Percentiles rank a stretch among this genome's conserved stretches.
Evolutionary conservation across 2,888 invertebrate genomes (phyloP).

Genomic region (Norana najaformis): DNA sequence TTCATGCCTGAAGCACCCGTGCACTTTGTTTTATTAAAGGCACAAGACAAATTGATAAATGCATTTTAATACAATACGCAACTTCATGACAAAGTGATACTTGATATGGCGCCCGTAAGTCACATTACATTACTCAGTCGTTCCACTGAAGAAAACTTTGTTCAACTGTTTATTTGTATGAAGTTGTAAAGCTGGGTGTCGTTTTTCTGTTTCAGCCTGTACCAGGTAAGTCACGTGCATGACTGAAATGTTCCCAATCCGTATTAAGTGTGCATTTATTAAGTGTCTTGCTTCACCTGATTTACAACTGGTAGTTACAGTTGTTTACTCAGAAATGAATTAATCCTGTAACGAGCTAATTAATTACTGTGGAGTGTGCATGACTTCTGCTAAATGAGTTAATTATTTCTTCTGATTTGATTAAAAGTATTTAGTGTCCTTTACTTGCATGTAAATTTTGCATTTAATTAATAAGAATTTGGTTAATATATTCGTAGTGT

Average conservation of each 20-base stretch:
- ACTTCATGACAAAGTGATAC: background rate
- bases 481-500: background rate
- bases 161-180: background rate
- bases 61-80: too few species aligned
- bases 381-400: background rate
- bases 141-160: background rate
- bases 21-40: too few species aligned
- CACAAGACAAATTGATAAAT: too few species aligned
- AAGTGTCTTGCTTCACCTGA: too few species aligned
- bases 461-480: background rate
- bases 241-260: background rate
- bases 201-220: slow-evolving; percentile 16
- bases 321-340: too few species aligned
- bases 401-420: background rate
- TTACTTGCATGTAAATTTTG: background rate
- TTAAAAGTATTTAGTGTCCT: background rate
- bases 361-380: background rate
- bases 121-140: too few species aligned
- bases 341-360: background rate
- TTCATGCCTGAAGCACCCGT: too few species aligned
- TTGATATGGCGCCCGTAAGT: background rate
- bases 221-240: slow-evolving; percentile 3
- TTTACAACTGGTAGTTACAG: too few species aligned
- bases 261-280: background rate
- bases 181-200: background rate